Evolutionary conservation across 2,888 invertebrate genomes (phyloP).

Genomic region (Eulithis prunata): DNA sequence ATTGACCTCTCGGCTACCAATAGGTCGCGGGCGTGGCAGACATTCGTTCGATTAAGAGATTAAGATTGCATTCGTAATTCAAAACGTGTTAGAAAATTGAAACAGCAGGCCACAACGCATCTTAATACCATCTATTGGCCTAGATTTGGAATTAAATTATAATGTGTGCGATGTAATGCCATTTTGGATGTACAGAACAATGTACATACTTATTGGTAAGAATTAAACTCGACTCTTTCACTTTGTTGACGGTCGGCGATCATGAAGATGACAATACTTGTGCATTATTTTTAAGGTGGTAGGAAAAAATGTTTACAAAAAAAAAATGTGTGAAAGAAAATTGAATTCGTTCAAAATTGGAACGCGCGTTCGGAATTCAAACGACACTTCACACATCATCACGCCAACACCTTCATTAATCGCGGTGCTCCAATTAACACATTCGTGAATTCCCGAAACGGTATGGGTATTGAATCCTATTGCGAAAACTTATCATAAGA

Average conservation of each 20-base stretch:
- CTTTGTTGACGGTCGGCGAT: conserved; percentile 8
- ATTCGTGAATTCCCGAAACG: conserved; percentile 43
- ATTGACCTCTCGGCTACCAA: conserved; percentile 52
- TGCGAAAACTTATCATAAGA: background rate
- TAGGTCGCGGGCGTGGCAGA: conserved; percentile 70
- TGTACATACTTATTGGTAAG: conserved; percentile 11
- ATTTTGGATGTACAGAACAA: conserved; percentile 37
- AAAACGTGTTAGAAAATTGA: conserved; percentile 78
- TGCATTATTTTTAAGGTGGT: no score
- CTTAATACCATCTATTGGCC: conserved; percentile 58
- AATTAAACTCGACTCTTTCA: conserved; percentile 29
- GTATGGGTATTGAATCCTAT: conserved; percentile 2
- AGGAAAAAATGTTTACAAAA: no score
- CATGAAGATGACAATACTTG: no score
- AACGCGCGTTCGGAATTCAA: conserved; percentile 38
- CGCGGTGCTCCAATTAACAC: conserved; percentile 73
- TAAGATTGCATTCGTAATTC: conserved; percentile 70
- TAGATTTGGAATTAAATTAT: conserved; percentile 58
- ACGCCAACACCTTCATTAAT: conserved; percentile 70
- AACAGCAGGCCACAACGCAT: conserved; percentile 75
- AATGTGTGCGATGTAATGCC: conserved; percentile 49
- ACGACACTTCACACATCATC: conserved; percentile 66
- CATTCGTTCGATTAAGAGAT: conserved; percentile 65
- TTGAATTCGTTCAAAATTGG: conserved; percentile 22
- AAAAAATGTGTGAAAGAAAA: conserved; percentile 8